A percentile compares a stretch with the other conserved stretches of the same genome.
Conservation (phyloP, 1,140 invertebrate species). For the Listronotus oregonensis region DNA sequence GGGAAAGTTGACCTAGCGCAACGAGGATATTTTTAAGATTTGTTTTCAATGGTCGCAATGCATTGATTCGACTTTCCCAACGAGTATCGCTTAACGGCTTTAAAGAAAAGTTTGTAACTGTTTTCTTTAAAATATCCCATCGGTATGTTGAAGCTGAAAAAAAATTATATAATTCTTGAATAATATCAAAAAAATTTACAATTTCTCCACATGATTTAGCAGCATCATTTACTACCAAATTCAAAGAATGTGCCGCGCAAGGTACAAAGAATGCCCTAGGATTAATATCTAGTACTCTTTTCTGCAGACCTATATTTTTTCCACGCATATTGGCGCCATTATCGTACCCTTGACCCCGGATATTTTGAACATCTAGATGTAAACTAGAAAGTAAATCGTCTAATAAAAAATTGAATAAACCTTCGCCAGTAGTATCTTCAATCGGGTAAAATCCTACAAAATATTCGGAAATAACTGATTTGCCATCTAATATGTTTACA, state of each 20-base stretch:
- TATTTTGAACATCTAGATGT: constrained; percentile 39
- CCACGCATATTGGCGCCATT: too few species aligned
- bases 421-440: constrained; percentile 30
- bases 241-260: constrained; percentile 22
- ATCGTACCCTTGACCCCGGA: constrained; percentile 29
- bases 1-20: too few species aligned
- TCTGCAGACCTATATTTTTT: too few species aligned
- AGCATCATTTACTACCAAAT: constrained; percentile 41
- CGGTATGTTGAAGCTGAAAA: constrained; percentile 47
- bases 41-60: too few species aligned
- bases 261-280: too few species aligned
- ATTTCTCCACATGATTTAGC: constrained; percentile 32
- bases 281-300: too few species aligned
- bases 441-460: constrained; percentile 35
- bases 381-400: neutral
- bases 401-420: constrained; percentile 28
- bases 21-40: too few species aligned
- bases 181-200: constrained; percentile 40
- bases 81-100: too few species aligned
- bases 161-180: constrained; percentile 48
- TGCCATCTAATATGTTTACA: constrained; percentile 25
- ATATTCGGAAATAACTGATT: constrained; percentile 24
- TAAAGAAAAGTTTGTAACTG: constrained; percentile 44
- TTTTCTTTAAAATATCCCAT: constrained; percentile 46
- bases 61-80: too few species aligned